A percentile compares a stretch with the other conserved stretches of the same genome.
Evolutionary conservation across 2,888 invertebrate species (phyloP).

Genomic region (Bellardia bayeri): DNA sequence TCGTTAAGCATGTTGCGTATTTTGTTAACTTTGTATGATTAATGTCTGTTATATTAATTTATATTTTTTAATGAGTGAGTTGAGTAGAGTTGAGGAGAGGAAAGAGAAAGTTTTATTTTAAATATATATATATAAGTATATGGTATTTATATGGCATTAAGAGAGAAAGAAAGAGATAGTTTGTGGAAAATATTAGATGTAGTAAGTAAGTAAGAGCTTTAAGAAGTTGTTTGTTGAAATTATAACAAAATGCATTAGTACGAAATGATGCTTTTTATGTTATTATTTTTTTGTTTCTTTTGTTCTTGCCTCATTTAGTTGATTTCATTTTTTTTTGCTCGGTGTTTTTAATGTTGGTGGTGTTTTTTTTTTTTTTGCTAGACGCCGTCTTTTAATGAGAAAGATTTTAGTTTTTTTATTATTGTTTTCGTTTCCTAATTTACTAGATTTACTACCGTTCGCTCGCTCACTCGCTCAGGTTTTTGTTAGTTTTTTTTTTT

Average conservation of each 20-base stretch:
- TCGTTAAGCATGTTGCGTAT: constrained; percentile 24
- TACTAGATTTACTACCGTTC: constrained; percentile 66
- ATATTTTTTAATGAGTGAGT: constrained; percentile 53
- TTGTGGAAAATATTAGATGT: constrained; percentile 10
- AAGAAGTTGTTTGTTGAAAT: constrained; percentile 44
- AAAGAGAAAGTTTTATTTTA: constrained; percentile 29
- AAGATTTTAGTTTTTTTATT: constrained; percentile 33
- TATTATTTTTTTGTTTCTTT: constrained; percentile 18
- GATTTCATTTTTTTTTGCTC: constrained; percentile 45
- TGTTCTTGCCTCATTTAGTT: constrained; percentile 48
- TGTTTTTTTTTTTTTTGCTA: constrained; percentile 35
- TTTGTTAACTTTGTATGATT: constrained; percentile 71
- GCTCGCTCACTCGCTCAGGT: constrained; percentile 75
- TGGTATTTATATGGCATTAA: background rate
- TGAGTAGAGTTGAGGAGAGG: constrained; percentile 33
- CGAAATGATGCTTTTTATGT: constrained; percentile 55
- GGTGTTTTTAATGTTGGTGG: constrained; percentile 51
- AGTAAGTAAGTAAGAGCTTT: constrained; percentile 1
- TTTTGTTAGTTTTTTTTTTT: constrained; percentile 45
- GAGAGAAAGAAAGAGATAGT: constrained; percentile 26
- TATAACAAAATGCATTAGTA: constrained; percentile 47
- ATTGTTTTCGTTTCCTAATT: constrained; percentile 32
- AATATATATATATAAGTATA: background rate
- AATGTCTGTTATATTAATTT: constrained; percentile 73
- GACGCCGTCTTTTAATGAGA: constrained; percentile 44